phyloP scores from a whole-genome alignment of 2,888 invertebrate genomes.

The Cataglyphis rosenhaueri region DNA sequence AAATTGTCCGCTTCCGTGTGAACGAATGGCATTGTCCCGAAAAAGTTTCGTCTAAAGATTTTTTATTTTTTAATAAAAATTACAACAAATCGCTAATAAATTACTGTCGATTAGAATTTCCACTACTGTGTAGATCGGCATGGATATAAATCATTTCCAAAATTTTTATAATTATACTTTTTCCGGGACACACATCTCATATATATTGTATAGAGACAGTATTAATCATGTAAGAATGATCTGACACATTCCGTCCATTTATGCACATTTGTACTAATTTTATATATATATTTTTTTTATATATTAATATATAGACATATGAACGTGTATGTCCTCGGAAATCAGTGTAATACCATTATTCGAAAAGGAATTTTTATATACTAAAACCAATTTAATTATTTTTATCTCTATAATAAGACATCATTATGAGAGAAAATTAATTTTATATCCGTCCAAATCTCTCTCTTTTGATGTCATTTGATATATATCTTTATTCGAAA shows the following conservation, averaged over 20 bases:
- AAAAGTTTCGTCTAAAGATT: neutral
- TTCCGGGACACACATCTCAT: conserved; percentile 2
- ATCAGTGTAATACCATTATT: conserved; percentile 6
- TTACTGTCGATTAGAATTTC: conserved; percentile 1
- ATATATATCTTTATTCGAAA: conserved; percentile 41
- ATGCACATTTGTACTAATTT: conserved; percentile 11
- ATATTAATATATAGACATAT: neutral
- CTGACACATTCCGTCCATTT: conserved; percentile 42
- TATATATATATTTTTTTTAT: conserved; percentile 3
- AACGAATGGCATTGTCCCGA: conserved; percentile 22
- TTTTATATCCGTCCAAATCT: conserved; percentile 61
- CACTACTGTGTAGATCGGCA: neutral
- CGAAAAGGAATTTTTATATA: neutral
- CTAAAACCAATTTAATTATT: neutral
- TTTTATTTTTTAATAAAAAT: neutral
- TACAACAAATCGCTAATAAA: neutral
- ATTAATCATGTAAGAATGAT: conserved; percentile 14
- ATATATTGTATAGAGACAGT: conserved; percentile 17
- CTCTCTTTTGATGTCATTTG: conserved; percentile 32
- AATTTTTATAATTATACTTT: neutral
- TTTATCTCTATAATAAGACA: neutral
- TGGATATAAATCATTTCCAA: neutral
- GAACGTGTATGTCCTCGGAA: neutral
- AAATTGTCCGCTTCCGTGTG: conserved; percentile 82
- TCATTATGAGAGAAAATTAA: neutral